Evolutionary conservation across 2,797 vertebrate genomes (phyloP).

Genomic region (Melanotaenia parkinsoni): DNA sequence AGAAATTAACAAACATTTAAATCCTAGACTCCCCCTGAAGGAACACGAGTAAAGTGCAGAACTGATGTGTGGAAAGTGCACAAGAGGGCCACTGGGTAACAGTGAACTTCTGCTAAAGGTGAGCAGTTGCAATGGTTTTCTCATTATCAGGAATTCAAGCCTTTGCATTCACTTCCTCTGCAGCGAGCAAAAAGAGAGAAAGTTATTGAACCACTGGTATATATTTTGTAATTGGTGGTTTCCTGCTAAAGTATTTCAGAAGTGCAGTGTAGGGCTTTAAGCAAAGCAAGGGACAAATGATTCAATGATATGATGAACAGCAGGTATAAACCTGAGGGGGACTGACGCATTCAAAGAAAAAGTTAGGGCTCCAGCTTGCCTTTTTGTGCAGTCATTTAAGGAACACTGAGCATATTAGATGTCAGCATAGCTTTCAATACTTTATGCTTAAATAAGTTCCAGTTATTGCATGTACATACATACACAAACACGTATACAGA

Average conservation of each 20-base stretch:
- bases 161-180: slow-evolving; percentile 67
- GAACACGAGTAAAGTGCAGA: slow-evolving; percentile 29
- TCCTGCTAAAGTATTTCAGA: slow-evolving; percentile 78
- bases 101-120: slow-evolving; percentile 64
- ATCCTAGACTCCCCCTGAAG: slow-evolving; percentile 8
- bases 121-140: slow-evolving; percentile 65
- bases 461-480: slow-evolving; percentile 29
- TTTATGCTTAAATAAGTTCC: slow-evolving; percentile 49
- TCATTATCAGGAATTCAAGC: slow-evolving; percentile 72
- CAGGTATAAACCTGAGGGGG: slow-evolving; percentile 80
- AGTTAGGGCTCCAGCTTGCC: slow-evolving; percentile 58
- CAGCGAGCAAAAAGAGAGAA: slow-evolving; percentile 46
- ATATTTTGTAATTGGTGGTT: slow-evolving; percentile 75
- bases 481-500: slow-evolving; percentile 18
- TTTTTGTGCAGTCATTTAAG: slow-evolving; percentile 78
- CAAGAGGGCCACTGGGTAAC: slow-evolving; percentile 49
- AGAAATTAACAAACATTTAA: slow-evolving; percentile 4
- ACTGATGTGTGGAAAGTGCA: slow-evolving; percentile 42
- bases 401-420: slow-evolving; percentile 56
- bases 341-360: slow-evolving; percentile 72
- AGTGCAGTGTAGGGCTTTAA: slow-evolving; percentile 73
- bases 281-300: slow-evolving; percentile 70
- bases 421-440: slow-evolving; percentile 58
- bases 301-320: slow-evolving; percentile 80
- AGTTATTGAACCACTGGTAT: slow-evolving; percentile 53